phyloP scores from a whole-genome alignment of 2,797 vertebrate genomes.

The Enteromius afrohamiltoni region DNA sequence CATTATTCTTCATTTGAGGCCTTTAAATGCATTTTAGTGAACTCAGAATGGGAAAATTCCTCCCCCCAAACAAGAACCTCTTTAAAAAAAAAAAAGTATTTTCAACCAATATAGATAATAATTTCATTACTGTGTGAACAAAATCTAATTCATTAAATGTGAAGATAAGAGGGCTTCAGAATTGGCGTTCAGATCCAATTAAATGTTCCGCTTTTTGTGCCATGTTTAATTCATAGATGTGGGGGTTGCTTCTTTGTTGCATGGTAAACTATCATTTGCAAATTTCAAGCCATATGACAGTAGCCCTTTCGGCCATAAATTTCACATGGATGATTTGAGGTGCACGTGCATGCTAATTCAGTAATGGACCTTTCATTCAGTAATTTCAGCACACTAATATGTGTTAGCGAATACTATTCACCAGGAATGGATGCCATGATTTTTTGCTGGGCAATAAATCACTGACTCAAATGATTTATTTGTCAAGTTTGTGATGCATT shows the following conservation, averaged over 20 bases:
- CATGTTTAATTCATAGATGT: constrained; percentile 77
- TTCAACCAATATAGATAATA: constrained; percentile 45
- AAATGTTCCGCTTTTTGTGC: constrained; percentile 72
- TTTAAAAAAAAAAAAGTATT: constrained; percentile 10
- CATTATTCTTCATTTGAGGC: background rate
- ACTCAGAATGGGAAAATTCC: constrained; percentile 11
- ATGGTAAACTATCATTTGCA: constrained; percentile 60
- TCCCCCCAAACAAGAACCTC: background rate
- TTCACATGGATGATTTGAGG: constrained; percentile 63
- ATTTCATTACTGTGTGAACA: constrained; percentile 77
- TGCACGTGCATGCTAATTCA: constrained; percentile 62
- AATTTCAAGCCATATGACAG: constrained; percentile 65
- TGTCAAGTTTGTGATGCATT: constrained; percentile 52
- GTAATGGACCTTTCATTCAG: constrained; percentile 55
- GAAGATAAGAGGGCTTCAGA: constrained; percentile 76
- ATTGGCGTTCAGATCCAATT: constrained; percentile 77
- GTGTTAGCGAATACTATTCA: constrained; percentile 65
- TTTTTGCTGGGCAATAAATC: constrained; percentile 58
- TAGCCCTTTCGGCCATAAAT: constrained; percentile 31
- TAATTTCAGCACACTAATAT: constrained; percentile 62
- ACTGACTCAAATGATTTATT: constrained; percentile 63
- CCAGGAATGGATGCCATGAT: constrained; percentile 66
- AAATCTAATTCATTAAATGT: constrained; percentile 79
- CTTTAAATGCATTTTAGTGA: background rate
- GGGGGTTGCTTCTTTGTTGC: constrained; percentile 63